A percentile compares a stretch with the other conserved stretches of the same genome.
These are phyloP conservation scores for Ptiloglossa arizonensis DNA, from an alignment of 1,140 invertebrate genomes.

Conservation along the genomic window DNA sequence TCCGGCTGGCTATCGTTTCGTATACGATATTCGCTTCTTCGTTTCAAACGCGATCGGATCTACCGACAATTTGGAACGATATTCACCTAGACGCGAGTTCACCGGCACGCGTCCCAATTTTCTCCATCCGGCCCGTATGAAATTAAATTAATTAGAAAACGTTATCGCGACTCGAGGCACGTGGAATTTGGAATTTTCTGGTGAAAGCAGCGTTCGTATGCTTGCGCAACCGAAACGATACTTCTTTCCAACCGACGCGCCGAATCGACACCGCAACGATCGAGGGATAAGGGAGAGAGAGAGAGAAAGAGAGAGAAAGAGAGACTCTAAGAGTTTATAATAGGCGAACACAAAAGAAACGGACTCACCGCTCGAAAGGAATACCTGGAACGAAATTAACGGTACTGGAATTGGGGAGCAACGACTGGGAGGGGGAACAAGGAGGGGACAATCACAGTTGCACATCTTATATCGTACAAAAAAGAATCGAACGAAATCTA, in stretches of 20 bases:
- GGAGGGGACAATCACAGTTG: background rate
- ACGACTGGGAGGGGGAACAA: too few relatives aligned
- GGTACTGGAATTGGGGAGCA: slow-evolving; percentile 25
- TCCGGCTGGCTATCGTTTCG: background rate
- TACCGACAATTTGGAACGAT: too few relatives aligned
- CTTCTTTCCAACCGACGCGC: background rate
- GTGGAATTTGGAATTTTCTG: too few relatives aligned
- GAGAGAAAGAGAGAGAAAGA: too few relatives aligned
- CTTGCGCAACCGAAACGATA: slow-evolving; percentile 39
- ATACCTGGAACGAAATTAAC: slow-evolving; percentile 48
- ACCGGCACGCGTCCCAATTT: too few relatives aligned
- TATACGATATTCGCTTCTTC: background rate
- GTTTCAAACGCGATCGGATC: background rate
- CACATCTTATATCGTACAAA: background rate
- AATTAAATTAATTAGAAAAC: too few relatives aligned
- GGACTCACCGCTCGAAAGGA: background rate
- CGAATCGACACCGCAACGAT: slow-evolving; percentile 20
- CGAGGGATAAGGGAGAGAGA: slow-evolving; percentile 39
- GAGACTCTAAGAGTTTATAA: background rate
- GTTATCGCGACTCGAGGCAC: too few relatives aligned
- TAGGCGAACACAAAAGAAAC: slow-evolving; percentile 17
- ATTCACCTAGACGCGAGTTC: too few relatives aligned
- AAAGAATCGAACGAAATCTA: background rate
- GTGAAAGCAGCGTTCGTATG: background rate
- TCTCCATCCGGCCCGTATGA: too few relatives aligned